Evolutionary conservation across 35 echinoderm and acorn worm genomes (phyloP).

Genomic region (Eucidaris tribuloides): DNA sequence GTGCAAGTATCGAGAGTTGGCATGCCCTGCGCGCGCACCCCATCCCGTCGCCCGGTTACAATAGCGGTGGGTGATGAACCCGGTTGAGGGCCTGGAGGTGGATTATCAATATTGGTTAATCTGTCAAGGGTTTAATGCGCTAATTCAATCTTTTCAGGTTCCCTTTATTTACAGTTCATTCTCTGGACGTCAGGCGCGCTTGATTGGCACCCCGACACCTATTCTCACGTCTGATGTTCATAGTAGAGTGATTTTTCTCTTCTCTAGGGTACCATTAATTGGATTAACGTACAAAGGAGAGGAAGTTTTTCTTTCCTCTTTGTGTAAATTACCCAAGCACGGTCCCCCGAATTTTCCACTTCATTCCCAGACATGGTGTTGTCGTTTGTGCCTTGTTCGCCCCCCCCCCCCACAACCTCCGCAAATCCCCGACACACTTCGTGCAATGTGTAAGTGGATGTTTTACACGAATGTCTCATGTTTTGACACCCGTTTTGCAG

Average conservation of each 20-base stretch:
- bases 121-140: constrained; percentile 9
- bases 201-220: constrained; percentile 18
- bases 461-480: constrained; percentile 30
- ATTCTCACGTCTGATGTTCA: constrained; percentile 15
- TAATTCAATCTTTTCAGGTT: constrained; percentile 19
- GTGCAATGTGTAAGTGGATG: constrained; percentile 16
- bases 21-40: not conserved
- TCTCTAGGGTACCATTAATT: constrained; percentile 2
- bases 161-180: not conserved
- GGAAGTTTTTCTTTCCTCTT: constrained; percentile 41
- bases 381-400: not conserved
- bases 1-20: constrained; percentile 23
- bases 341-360: not conserved
- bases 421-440: not conserved
- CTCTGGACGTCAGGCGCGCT: not conserved
- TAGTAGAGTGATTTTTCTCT: not conserved
- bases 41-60: not conserved
- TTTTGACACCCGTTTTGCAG: not conserved
- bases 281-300: constrained; percentile 26
- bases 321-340: not conserved
- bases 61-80: too few relatives aligned
- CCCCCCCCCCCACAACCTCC: not conserved
- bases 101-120: constrained; percentile 31
- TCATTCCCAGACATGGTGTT: not conserved
- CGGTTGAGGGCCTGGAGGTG: not conserved